These are phyloP conservation scores for Pluvianellus socialis DNA, from an alignment of 2,113 vertebrate genomes.

Conservation along the genomic window DNA sequence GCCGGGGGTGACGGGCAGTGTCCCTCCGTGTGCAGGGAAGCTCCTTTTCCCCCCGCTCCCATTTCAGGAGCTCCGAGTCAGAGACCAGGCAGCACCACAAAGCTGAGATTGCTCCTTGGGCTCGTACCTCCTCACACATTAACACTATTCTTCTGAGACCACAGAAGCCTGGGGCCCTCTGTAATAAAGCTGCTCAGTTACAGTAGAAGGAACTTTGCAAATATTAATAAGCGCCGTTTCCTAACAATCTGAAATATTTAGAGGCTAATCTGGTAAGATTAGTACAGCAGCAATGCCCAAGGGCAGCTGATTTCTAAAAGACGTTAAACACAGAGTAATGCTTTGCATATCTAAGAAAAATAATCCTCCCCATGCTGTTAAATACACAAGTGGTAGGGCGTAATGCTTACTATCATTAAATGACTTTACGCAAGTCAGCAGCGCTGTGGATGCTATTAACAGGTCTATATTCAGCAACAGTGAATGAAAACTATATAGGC, in stretches of 20 bases:
- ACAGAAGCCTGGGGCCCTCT: background rate
- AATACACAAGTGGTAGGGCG: background rate
- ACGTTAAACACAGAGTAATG: background rate
- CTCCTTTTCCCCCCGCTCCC: background rate
- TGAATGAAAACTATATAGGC: background rate
- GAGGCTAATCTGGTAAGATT: background rate
- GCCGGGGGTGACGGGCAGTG: no score
- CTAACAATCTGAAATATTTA: constrained; percentile 21
- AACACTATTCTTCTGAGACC: background rate
- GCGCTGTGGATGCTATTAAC: background rate
- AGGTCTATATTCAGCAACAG: background rate
- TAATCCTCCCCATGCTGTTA: background rate
- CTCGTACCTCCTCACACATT: background rate
- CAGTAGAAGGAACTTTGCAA: background rate
- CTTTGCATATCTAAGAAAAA: background rate
- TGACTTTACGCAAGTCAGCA: background rate
- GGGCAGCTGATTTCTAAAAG: background rate
- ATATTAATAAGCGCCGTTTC: background rate
- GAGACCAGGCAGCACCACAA: background rate
- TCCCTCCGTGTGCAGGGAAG: background rate
- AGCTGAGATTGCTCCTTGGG: background rate
- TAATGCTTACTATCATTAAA: background rate
- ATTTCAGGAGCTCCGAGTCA: background rate
- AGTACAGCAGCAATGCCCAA: background rate
- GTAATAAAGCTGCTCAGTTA: background rate